Evolutionary conservation across 2,113 vertebrate genomes (phyloP), one percentile per base, ranked within the genome.

Genomic region (Callospermophilus lateralis): DNA sequence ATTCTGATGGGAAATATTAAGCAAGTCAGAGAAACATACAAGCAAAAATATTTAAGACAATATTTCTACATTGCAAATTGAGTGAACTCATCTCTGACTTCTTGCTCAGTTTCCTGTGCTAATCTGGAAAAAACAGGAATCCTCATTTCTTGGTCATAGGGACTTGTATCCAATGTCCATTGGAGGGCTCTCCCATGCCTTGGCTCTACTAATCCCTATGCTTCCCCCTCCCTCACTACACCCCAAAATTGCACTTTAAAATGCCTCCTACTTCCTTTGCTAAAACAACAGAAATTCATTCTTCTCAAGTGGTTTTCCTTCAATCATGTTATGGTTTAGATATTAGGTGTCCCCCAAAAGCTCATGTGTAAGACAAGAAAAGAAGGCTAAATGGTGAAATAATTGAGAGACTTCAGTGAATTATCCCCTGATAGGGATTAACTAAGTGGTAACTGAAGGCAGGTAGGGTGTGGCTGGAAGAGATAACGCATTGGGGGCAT

Each of bases 31-130:
- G 81, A 90, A 93, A 92, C 28, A 19, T 20, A 10, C n/a, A 87
- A 76, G 84, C n/a, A 48, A 72, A 95, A 73, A 39, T 26, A 78
- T 28, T 70, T 42, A 9, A 30, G 24, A 79, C 78, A 73, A 72
- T 81, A 39, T 79, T 80, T 10, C 81, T 63, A 55, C 12, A 65
- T 0, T 51, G 48, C 76, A 74, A n/a, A 79, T 20, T 83, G 58
- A 96, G 39, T 89, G 32, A 79, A 88, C 51, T 84, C 26, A 2
- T 74, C 55, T 76, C 83, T 61, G 67, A 95, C 20, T 63, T 37
- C 34, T 70, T 95, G 28, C n/a, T 93, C 39, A 83, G 39, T 32
- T 83, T 89, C 68, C 86, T 55, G 34, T 55, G 72, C 65, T 87
- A 22, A 74, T 19, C 32, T 61, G 10, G n/a, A 73, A 51, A 45